Evolutionary conservation across 1,140 invertebrate genomes (phyloP), one percentile per base, ranked within the genome.

Genomic region (Drosophila pseudoananassae): DNA sequence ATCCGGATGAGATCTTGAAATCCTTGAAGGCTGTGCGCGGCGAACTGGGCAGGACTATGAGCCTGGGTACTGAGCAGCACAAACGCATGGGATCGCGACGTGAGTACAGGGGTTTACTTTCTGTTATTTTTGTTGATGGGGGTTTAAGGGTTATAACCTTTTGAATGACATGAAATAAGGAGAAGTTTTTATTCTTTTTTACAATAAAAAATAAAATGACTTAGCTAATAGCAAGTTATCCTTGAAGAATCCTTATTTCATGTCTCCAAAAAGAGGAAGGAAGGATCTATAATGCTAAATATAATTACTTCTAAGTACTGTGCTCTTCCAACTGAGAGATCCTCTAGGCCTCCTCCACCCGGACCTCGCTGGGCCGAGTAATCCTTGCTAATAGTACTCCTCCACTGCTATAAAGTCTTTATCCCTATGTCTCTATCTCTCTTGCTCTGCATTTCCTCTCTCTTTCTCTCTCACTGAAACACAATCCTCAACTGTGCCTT

Each of bases 1-100:
- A 97, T 92, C 96, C 96, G 1, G 96, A 97, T 81, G 96, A 97
- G 91, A 96, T 97, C 70, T 87, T 97, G 55, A 95, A 95, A 78
- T 95, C 94, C 45, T 92, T 97, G 66, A 96, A 96, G 83, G 95
- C 95, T 50, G 95, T 95, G 43, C 96, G 96, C 84, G 96, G 95
- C 56, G 96, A 97, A 89, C 93, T 96, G 7, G 95, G 95, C 51
- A 93, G 96, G 43, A 96, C 96, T 36, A 95, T 96, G 94, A 96
- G 95, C 81, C 93, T 96, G 56, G 94, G 94, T 81, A 93, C 95
- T 80, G 83, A 94, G 92, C 78, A 88, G 40, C 68, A 90, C 33
- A 93, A 93, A 56, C 90, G 93, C 92, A 75, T 88, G 87, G 92
- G 92, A 55, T 93, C 93, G 64, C 93, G 94, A 93, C 93, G 95